These are phyloP conservation scores for Lathronympha strigana DNA, from an alignment of 2,888 invertebrate genomes.

Conservation along the genomic window DNA sequence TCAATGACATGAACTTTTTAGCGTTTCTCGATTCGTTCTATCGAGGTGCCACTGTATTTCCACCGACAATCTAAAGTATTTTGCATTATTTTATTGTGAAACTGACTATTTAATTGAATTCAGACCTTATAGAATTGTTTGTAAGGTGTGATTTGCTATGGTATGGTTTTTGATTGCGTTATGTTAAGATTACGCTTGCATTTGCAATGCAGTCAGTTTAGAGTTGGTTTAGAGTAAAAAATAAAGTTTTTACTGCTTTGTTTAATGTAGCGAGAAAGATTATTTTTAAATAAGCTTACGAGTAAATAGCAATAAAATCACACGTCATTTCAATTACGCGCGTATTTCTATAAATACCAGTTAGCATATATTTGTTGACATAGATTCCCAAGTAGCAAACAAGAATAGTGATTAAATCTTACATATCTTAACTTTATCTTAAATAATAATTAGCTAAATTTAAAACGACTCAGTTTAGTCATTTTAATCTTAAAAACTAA, in stretches of 20 bases:
- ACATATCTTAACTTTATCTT: too few species aligned
- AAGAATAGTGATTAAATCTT: too few species aligned
- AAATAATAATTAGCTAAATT: too few species aligned
- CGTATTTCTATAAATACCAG: too few species aligned
- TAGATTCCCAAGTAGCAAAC: too few species aligned
- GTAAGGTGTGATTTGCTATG: slow-evolving; percentile 7
- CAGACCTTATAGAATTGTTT: neutral
- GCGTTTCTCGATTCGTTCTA: too few species aligned
- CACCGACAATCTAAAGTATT: slow-evolving; percentile 45
- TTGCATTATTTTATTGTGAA: slow-evolving; percentile 49
- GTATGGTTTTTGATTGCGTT: slow-evolving; percentile 23
- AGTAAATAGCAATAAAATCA: neutral
- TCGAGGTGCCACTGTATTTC: too few species aligned
- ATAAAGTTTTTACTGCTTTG: slow-evolving; percentile 41
- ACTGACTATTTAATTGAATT: neutral
- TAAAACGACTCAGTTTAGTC: too few species aligned
- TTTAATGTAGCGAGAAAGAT: neutral
- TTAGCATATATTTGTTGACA: too few species aligned
- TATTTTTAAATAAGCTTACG: neutral
- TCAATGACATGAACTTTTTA: too few species aligned
- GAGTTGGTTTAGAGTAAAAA: slow-evolving; percentile 45
- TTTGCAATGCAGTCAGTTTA: slow-evolving; percentile 52
- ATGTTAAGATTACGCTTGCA: slow-evolving; percentile 45
- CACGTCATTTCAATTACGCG: neutral
- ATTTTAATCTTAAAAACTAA: too few species aligned